Evolutionary conservation across 2,888 invertebrate genomes (phyloP).

Genomic region (Eupithecia insigniata): DNA sequence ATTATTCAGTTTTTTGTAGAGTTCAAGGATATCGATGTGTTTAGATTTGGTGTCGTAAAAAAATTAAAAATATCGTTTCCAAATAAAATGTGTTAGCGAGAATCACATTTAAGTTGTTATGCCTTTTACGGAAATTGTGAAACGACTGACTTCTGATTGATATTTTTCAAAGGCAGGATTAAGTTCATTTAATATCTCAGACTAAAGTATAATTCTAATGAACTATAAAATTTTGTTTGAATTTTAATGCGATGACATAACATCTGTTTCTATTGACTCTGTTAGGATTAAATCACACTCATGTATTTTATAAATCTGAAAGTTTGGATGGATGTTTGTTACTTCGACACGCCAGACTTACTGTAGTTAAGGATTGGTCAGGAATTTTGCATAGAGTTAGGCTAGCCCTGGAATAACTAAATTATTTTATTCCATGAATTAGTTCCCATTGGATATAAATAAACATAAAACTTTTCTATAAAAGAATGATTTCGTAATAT

Average conservation of each 20-base stretch:
- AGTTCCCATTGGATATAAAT: too few species aligned
- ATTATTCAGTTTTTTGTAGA: not conserved
- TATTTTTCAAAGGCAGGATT: not conserved
- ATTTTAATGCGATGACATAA: not conserved
- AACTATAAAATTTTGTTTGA: not conserved
- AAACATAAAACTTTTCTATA: too few species aligned
- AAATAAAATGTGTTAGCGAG: not conserved
- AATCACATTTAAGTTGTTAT: slow-evolving; percentile 7
- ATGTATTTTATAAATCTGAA: too few species aligned
- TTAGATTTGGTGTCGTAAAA: not conserved
- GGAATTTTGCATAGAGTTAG: too few species aligned
- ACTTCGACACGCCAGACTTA: too few species aligned
- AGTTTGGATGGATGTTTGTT: too few species aligned
- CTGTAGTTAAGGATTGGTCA: too few species aligned
- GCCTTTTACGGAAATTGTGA: slow-evolving; percentile 15
- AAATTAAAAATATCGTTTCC: not conserved
- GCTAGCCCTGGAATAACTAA: too few species aligned
- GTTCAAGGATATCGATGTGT: not conserved
- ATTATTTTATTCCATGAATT: too few species aligned
- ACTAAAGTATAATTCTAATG: not conserved
- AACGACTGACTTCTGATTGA: slow-evolving; percentile 18
- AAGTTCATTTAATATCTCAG: not conserved
- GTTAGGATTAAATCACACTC: not conserved
- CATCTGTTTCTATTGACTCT: not conserved
- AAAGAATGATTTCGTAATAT: too few species aligned